phyloP scores from a whole-genome alignment of 2,797 vertebrate genomes.

The Toxotes lorentzi region DNA sequence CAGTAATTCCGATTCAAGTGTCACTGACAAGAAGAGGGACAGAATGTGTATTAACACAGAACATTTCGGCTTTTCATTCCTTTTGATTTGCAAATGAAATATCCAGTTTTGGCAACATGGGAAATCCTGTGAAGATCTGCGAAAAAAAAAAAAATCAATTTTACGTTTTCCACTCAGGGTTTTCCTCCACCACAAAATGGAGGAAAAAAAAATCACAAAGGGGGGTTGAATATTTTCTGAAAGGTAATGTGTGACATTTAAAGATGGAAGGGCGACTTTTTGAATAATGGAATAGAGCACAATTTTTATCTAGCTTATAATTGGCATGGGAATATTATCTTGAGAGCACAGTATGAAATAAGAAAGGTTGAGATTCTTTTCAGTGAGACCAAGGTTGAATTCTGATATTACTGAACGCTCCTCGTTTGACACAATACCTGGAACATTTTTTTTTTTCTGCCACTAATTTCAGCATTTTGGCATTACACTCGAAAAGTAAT shows the following conservation, averaged over 20 bases:
- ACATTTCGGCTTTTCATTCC: background rate
- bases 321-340: conserved; percentile 33
- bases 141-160: background rate
- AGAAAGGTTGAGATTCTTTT: conserved; percentile 23
- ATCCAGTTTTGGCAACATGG: conserved; percentile 1
- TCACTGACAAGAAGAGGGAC: background rate
- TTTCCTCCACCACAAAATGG: background rate
- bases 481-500: conserved; percentile 48
- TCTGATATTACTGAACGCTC: conserved; percentile 14
- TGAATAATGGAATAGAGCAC: conserved; percentile 32
- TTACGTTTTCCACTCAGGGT: conserved; percentile 1
- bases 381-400: conserved; percentile 30
- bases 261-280: conserved; percentile 40
- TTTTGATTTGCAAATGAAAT: conserved; percentile 17
- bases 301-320: conserved; percentile 41
- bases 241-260: conserved; percentile 41
- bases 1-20: conserved; percentile 4
- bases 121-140: conserved; percentile 1
- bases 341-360: conserved; percentile 25
- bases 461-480: conserved; percentile 27
- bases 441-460: background rate
- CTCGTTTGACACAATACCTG: background rate
- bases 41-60: background rate
- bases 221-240: conserved; percentile 14
- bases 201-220: background rate